Percentiles rank a stretch among this genome's conserved stretches.
phyloP scores from a whole-genome alignment of 1,140 invertebrate genomes.

The Penaeus chinensis region DNA sequence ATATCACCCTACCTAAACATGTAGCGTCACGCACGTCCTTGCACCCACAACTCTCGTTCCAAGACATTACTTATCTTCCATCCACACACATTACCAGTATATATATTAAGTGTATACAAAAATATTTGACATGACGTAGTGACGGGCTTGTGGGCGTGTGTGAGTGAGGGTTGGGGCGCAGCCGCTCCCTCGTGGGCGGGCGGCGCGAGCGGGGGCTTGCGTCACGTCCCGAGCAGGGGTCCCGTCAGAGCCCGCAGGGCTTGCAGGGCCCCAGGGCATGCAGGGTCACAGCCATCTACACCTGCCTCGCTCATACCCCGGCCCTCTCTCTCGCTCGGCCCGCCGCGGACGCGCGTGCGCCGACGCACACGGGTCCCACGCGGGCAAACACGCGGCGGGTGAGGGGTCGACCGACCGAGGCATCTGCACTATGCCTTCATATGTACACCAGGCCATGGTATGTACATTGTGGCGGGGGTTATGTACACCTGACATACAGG shows the following conservation, averaged over 20 bases:
- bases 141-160: slow-evolving; percentile 14
- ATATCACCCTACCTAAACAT: slow-evolving; percentile 37
- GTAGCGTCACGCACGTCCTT: too few relatives aligned
- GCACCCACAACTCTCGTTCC: neutral
- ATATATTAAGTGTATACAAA: slow-evolving; percentile 40
- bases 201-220: neutral
- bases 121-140: slow-evolving; percentile 50
- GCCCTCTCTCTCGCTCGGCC: slow-evolving; percentile 18
- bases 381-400: neutral
- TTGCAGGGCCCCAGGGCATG: neutral
- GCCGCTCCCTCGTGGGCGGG: neutral
- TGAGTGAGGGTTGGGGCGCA: slow-evolving; percentile 7
- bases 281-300: slow-evolving; percentile 13
- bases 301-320: slow-evolving; percentile 7
- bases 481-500: slow-evolving; percentile 37
- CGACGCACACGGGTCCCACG: neutral
- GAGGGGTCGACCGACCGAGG: slow-evolving; percentile 1
- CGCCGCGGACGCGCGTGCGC: slow-evolving; percentile 20
- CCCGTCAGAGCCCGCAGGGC: neutral
- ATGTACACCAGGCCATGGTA: slow-evolving; percentile 60
- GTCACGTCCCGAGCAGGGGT: slow-evolving; percentile 16
- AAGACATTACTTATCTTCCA: slow-evolving; percentile 23
- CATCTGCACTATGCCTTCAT: slow-evolving; percentile 18
- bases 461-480: slow-evolving; percentile 44
- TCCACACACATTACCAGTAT: slow-evolving; percentile 34